Evolutionary conservation across 2,888 invertebrate genomes (phyloP).

Genomic region (Phragmatobia fuliginosa): DNA sequence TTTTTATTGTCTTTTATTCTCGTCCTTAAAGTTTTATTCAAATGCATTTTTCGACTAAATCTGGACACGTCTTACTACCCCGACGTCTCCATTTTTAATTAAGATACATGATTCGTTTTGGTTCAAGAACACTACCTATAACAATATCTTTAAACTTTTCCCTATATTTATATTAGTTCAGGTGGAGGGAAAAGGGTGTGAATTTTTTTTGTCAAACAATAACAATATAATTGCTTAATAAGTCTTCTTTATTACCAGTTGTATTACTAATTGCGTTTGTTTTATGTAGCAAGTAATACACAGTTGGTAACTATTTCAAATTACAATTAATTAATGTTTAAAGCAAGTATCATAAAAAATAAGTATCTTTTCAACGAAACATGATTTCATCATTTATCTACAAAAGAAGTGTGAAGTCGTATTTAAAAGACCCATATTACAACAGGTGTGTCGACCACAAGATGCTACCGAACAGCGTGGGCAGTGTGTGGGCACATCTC

Average conservation of each 20-base stretch:
- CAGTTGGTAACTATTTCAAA: not conserved
- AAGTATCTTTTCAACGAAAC: not conserved
- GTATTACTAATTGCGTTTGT: not conserved
- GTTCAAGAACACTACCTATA: too few species aligned
- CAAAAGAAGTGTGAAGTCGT: not conserved
- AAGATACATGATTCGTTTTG: too few species aligned
- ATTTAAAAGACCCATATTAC: not conserved
- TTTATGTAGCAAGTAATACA: not conserved
- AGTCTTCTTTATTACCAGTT: not conserved
- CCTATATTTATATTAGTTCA: too few species aligned
- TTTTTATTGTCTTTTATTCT: too few species aligned
- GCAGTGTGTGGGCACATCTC: conserved; percentile 9
- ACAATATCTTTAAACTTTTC: too few species aligned
- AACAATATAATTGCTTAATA: not conserved
- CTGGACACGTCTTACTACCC: too few species aligned
- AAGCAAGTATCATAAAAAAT: not conserved
- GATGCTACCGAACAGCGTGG: conserved; percentile 2
- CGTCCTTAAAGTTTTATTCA: too few species aligned
- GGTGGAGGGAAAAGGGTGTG: too few species aligned
- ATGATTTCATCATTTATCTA: not conserved
- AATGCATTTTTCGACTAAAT: too few species aligned
- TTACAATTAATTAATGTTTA: not conserved
- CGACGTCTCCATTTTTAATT: too few species aligned
- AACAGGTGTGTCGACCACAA: conserved; percentile 2
- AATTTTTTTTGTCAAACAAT: too few species aligned